A percentile compares a stretch with the other conserved stretches of the same genome.
phyloP scores from a whole-genome alignment of 2,888 invertebrate genomes.

The Orgyia antiqua region DNA sequence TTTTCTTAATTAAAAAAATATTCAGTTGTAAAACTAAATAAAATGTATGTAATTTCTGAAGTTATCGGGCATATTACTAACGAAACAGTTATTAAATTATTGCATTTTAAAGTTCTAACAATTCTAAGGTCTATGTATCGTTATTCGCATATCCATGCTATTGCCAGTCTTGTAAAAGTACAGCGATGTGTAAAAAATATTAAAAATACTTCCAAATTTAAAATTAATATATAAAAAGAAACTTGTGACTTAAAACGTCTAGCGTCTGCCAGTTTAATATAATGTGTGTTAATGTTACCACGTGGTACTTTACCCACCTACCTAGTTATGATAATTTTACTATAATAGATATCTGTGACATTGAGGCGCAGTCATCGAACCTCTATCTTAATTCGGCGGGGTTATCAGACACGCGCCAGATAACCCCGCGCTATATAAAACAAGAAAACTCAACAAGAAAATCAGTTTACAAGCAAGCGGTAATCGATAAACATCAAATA shows the following conservation, averaged over 20 bases:
- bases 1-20: too few species aligned
- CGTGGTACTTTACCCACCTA: slow-evolving; percentile 19
- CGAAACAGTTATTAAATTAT: too few species aligned
- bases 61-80: too few species aligned
- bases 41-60: too few species aligned
- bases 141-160: too few species aligned
- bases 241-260: neutral
- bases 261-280: neutral
- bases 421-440: slow-evolving; percentile 63
- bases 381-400: slow-evolving; percentile 47
- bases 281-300: slow-evolving; percentile 5
- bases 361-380: slow-evolving; percentile 73
- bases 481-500: slow-evolving; percentile 36
- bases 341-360: slow-evolving; percentile 59
- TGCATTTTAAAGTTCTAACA: too few species aligned
- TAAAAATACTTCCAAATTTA: neutral
- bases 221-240: neutral
- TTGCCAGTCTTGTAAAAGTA: too few species aligned
- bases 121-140: too few species aligned
- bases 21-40: too few species aligned
- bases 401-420: slow-evolving; percentile 70
- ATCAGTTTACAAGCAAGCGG: slow-evolving; percentile 51
- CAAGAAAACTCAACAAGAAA: slow-evolving; percentile 35
- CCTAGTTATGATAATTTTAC: slow-evolving; percentile 63
- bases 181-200: too few species aligned